Evolutionary conservation across 1,140 invertebrate species (phyloP).

Genomic region (Zaprionus africanus): DNA sequence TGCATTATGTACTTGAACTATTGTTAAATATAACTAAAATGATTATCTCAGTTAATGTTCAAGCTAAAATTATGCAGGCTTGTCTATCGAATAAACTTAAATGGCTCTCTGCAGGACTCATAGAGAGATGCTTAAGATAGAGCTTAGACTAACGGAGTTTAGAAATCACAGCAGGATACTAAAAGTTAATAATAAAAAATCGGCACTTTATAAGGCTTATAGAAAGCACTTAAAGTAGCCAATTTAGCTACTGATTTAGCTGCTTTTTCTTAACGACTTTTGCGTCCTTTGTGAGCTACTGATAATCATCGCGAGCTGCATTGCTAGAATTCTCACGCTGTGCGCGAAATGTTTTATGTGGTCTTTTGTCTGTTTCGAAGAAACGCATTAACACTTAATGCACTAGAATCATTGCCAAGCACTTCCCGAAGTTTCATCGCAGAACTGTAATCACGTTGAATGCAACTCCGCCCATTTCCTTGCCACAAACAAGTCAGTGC

Average conservation of each 20-base stretch:
- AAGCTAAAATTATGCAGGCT: not conserved
- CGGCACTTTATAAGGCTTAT: not conserved
- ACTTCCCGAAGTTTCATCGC: slow-evolving; percentile 32
- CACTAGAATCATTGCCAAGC: slow-evolving; percentile 40
- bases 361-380: slow-evolving; percentile 21
- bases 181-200: not conserved
- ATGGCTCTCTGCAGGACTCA: not conserved
- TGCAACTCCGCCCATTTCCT: slow-evolving; percentile 39
- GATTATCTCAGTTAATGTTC: not conserved
- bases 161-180: not conserved
- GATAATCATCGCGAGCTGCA: slow-evolving; percentile 5
- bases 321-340: slow-evolving; percentile 38
- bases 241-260: slow-evolving; percentile 4
- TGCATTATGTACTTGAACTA: too few species aligned
- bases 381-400: slow-evolving; percentile 49
- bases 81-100: not conserved
- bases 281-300: slow-evolving; percentile 11
- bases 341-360: slow-evolving; percentile 14
- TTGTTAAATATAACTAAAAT: too few species aligned
- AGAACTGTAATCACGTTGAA: slow-evolving; percentile 22
- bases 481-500: not conserved
- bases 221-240: not conserved
- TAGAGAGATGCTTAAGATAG: not conserved
- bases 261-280: not conserved
- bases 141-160: not conserved